Conservation (phyloP, 2,888 invertebrate species). For the Pedicia rivosa region DNA sequence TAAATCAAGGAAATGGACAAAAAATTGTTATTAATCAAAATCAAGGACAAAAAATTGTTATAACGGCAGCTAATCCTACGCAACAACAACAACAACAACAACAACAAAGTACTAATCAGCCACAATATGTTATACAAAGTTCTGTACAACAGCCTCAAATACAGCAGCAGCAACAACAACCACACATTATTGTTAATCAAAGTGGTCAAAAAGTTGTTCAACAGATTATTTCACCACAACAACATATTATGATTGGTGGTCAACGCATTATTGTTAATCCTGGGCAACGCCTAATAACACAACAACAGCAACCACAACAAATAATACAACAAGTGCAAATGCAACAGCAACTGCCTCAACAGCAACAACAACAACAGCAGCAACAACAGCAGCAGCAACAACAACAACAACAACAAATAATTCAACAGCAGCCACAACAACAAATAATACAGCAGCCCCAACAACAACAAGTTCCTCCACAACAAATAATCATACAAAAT, state of each 20-base stretch:
- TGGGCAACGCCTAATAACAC: constrained; percentile 29
- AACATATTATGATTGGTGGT: constrained; percentile 30
- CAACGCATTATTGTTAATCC: constrained; percentile 29
- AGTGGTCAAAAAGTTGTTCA: constrained; percentile 28
- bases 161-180: constrained; percentile 15
- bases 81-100: constrained; percentile 12
- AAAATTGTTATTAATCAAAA: constrained; percentile 20
- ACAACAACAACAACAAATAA: constrained; percentile 14
- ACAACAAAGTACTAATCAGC: constrained; percentile 7
- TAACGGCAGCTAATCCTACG: constrained; percentile 11
- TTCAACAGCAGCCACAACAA: constrained; percentile 23
- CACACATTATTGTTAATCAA: constrained; percentile 18
- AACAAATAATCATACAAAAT: constrained; percentile 64
- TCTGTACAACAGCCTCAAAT: constrained; percentile 4
- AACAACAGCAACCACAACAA: constrained; percentile 21
- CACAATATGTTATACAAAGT: constrained; percentile 7
- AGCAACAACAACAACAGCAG: constrained; percentile 18
- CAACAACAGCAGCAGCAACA: constrained; percentile 16
- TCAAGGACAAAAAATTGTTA: constrained; percentile 30
- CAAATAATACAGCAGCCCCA: constrained; percentile 19
- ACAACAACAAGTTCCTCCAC: constrained; percentile 20
- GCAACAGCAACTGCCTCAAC: constrained; percentile 18
- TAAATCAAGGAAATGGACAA: constrained; percentile 23
- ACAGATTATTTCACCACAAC: constrained; percentile 29
- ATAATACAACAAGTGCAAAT: constrained; percentile 15